phyloP scores from a whole-genome alignment of 2,797 vertebrate species.

The Orientallactaga sibirica region DNA sequence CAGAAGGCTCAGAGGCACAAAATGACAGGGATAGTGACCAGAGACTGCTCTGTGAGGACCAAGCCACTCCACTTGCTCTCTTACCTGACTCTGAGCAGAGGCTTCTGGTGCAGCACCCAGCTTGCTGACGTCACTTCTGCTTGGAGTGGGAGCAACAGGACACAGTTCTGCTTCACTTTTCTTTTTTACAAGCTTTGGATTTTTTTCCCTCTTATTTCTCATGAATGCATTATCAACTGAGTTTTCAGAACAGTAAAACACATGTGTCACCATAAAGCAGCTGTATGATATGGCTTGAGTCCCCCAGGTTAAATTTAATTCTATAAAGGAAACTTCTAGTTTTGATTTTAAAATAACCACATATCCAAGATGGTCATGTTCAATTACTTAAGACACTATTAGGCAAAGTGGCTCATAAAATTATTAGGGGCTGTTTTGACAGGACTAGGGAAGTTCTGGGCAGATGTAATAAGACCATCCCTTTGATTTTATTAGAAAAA shows the following conservation, averaged over 20 bases:
- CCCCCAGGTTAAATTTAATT: neutral
- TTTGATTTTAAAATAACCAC: neutral
- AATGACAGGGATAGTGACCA: neutral
- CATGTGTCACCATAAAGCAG: neutral
- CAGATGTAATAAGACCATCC: neutral
- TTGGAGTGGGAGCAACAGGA: neutral
- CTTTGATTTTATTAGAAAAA: neutral
- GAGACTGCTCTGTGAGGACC: neutral
- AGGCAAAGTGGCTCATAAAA: neutral
- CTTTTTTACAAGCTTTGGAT: neutral
- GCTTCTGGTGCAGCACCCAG: too few species aligned
- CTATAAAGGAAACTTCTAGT: neutral
- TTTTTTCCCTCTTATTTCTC: neutral
- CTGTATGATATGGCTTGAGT: too few species aligned
- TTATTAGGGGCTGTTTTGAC: neutral
- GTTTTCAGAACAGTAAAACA: neutral
- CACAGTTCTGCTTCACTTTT: neutral
- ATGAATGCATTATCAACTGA: constrained; percentile 13
- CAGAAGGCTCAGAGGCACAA: neutral
- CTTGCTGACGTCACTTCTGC: neutral
- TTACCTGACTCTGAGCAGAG: neutral
- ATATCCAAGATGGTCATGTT: neutral
- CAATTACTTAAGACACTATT: neutral
- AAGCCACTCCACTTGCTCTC: neutral
- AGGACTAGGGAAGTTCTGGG: neutral